These are phyloP conservation scores for Dusona sp. DNA, from an alignment of 2,888 invertebrate genomes.

Conservation along the genomic window DNA sequence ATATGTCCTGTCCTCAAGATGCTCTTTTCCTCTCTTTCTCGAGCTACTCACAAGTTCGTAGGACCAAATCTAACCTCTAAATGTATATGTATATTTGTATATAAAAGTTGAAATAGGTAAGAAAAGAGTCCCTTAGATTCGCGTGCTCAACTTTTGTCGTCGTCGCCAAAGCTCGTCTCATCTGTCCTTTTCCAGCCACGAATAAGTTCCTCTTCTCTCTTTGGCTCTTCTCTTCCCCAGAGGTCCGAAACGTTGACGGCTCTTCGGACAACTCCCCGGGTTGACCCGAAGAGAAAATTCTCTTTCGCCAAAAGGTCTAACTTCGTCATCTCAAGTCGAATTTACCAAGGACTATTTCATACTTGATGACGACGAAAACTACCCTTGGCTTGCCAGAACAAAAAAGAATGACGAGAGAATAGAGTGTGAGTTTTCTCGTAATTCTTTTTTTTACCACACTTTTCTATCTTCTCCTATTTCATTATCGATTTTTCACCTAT, in stretches of 20 bases:
- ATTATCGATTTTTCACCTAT: not conserved
- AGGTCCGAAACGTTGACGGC: constrained; percentile 51
- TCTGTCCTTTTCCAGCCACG: constrained; percentile 16
- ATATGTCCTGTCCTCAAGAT: constrained; percentile 74
- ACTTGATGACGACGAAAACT: constrained; percentile 41
- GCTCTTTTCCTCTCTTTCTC: constrained; percentile 26
- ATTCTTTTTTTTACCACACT: not conserved
- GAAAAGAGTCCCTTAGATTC: constrained; percentile 53
- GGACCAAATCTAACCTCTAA: constrained; percentile 32
- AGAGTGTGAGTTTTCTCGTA: constrained; percentile 16
- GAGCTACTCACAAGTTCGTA: constrained; percentile 41
- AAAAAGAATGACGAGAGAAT: not conserved
- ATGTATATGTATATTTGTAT: not conserved
- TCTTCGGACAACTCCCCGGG: constrained; percentile 36
- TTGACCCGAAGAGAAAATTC: constrained; percentile 53
- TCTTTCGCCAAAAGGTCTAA: constrained; percentile 45
- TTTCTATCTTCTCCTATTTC: not conserved
- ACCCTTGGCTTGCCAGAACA: not conserved
- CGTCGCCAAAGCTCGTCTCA: constrained; percentile 20
- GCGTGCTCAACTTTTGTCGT: constrained; percentile 51
- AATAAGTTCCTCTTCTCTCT: constrained; percentile 32
- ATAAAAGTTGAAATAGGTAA: constrained; percentile 18
- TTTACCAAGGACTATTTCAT: constrained; percentile 52
- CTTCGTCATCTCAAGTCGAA: constrained; percentile 62
- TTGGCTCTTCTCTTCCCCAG: constrained; percentile 53